Base-by-base conservation (phyloP, 2,113 vertebrate genomes). In the Corapipo altera region DNA sequence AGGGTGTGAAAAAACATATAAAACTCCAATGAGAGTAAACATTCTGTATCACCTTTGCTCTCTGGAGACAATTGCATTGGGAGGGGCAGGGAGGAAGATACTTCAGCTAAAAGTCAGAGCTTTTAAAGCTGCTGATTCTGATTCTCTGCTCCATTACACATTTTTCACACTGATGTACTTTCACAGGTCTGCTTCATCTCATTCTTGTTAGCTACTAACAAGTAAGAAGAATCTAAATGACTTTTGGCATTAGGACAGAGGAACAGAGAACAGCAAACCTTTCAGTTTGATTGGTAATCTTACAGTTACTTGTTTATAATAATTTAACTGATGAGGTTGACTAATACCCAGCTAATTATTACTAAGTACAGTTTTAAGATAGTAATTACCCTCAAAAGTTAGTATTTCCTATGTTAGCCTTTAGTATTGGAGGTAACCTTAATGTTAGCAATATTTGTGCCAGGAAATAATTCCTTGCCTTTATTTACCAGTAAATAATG, bases 131-230 rank as follows among this genome's bases (percentile, higher is more conserved):
- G 1, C 23, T 35, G 20, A 16, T 85, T 52, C 37, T 59, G 37
- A 62, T 93, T 94, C 59, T 84, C 24, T 67, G 72, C 75, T 81
- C 51, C 55, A 21, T 91, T 77, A 86, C 64, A 32, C 39, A 32
- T 54, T 85, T 95, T 91, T 84, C 65, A 69, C 46, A 55, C 51
- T 77, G 82, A 23, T 0, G 2, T 33, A 75, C n/a, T 39, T 92
- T n/a, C 28, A 18, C 0, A 0, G 44, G 49, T n/a, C 54, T 71
- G 24, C 75, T 80, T 43, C 88, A 8, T 82, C 24, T 89, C n/a
- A 74, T 51, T 48, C 49, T 74, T 77, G 41, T 84, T 55, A 61
- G 15, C 49, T 92, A 37, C 28, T 59, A 80, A 46, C 22, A 61
- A 82, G 19, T 62, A 58, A 59, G 26, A 20, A 93, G 67, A 80